phyloP scores from a whole-genome alignment of 35 echinoderm and acorn worm genomes.

The Diadema setosum region DNA sequence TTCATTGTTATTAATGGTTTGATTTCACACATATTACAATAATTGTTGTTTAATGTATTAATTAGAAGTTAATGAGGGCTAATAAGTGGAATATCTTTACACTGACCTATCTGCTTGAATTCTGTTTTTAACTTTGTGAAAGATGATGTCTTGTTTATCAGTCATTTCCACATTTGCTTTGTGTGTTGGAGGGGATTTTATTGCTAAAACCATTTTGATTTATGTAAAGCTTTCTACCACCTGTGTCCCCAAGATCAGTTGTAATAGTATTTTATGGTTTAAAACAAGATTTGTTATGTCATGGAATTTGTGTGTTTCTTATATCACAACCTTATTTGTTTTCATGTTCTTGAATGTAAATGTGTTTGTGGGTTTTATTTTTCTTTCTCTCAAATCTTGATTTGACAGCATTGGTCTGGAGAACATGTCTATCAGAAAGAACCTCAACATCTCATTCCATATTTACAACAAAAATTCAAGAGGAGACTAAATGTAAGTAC shows the following conservation, averaged over 20 bases:
- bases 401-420: conserved; percentile 90
- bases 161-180: too few species aligned
- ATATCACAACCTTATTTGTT: background rate
- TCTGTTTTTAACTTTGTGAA: too few species aligned
- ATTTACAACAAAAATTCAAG: conserved; percentile 57
- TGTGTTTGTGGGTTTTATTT: background rate
- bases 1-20: too few species aligned
- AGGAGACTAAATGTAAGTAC: conserved; percentile 39
- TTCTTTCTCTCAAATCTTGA: background rate
- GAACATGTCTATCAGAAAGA: conserved; percentile 79
- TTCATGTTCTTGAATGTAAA: background rate
- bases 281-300: background rate
- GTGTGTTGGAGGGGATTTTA: too few species aligned
- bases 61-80: too few species aligned
- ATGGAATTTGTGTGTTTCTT: background rate
- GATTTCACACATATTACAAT: too few species aligned
- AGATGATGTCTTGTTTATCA: too few species aligned
- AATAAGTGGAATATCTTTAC: too few species aligned
- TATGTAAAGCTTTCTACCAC: background rate
- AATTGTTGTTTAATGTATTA: too few species aligned
- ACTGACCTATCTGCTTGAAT: too few species aligned
- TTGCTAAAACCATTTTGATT: too few species aligned
- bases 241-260: background rate
- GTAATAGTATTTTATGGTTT: background rate
- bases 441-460: conserved; percentile 60